Conservation (phyloP, 2,888 invertebrate species). For the Tubulanus polymorphus region DNA sequence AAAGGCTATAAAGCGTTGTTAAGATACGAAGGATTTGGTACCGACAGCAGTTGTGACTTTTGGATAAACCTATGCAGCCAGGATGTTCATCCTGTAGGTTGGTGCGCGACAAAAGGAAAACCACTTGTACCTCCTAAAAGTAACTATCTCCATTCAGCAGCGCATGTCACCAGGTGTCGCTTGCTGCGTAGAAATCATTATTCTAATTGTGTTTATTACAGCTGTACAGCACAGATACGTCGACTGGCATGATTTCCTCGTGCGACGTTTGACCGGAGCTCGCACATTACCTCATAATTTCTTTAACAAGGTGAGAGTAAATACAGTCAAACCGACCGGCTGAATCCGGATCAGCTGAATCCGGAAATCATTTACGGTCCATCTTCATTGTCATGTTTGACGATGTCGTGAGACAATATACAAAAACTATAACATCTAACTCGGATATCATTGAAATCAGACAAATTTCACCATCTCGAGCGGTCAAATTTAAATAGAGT, state of each 20-base stretch:
- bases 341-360: too few species aligned
- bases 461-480: too few species aligned
- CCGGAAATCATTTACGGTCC: too few species aligned
- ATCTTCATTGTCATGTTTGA: too few species aligned
- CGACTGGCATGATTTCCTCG: constrained; percentile 94
- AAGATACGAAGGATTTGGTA: constrained; percentile 87
- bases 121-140: constrained; percentile 89
- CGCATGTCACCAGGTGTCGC: too few species aligned
- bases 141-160: constrained; percentile 55
- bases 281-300: constrained; percentile 90
- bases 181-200: too few species aligned
- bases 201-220: too few species aligned
- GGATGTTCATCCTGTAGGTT: constrained; percentile 94
- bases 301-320: constrained; percentile 75
- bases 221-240: constrained; percentile 86
- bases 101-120: constrained; percentile 94
- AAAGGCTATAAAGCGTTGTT: constrained; percentile 60
- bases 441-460: too few species aligned
- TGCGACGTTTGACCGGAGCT: constrained; percentile 89
- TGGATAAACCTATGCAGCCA: constrained; percentile 94
- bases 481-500: too few species aligned
- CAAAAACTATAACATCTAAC: too few species aligned
- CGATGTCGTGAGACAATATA: too few species aligned
- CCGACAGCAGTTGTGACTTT: constrained; percentile 83
- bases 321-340: too few species aligned